phyloP scores from a whole-genome alignment of 2,888 invertebrate genomes.

The Agrochola lota region DNA sequence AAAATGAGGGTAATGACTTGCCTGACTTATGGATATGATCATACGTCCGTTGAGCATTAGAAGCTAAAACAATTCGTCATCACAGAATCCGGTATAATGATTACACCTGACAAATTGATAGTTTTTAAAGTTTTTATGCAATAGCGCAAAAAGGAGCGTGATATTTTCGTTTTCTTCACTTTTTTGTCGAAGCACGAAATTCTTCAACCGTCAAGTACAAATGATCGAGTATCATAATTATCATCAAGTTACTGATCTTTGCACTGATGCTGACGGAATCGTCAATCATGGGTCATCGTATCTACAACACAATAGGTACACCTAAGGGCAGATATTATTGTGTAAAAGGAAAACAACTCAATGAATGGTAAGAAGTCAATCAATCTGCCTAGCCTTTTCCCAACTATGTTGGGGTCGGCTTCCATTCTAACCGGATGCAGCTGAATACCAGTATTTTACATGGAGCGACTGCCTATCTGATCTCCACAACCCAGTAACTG shows the following conservation, averaged over 20 bases:
- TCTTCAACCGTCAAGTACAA: neutral
- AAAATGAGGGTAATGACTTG: slow-evolving; percentile 57
- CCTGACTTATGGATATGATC: slow-evolving; percentile 42
- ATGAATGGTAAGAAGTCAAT: no score
- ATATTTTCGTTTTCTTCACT: neutral
- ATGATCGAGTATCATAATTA: neutral
- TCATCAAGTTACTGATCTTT: neutral
- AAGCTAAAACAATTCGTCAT: slow-evolving; percentile 45
- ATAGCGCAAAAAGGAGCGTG: neutral
- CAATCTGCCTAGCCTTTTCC: no score
- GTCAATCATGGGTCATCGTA: neutral
- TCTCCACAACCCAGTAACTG: no score
- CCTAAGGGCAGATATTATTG: neutral
- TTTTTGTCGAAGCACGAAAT: neutral
- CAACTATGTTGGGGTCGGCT: no score
- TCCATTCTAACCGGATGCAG: no score
- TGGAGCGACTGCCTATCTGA: no score
- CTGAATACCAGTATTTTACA: no score
- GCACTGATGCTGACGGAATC: neutral
- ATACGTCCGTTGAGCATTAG: slow-evolving; percentile 57
- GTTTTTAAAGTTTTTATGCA: slow-evolving; percentile 38
- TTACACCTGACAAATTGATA: slow-evolving; percentile 42
- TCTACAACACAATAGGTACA: no score
- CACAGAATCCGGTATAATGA: slow-evolving; percentile 35
- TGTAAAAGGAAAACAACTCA: neutral